Evolutionary conservation across 2,888 invertebrate genomes (phyloP), one percentile per base, ranked within the genome.

Genomic region (Acleris cristana): DNA sequence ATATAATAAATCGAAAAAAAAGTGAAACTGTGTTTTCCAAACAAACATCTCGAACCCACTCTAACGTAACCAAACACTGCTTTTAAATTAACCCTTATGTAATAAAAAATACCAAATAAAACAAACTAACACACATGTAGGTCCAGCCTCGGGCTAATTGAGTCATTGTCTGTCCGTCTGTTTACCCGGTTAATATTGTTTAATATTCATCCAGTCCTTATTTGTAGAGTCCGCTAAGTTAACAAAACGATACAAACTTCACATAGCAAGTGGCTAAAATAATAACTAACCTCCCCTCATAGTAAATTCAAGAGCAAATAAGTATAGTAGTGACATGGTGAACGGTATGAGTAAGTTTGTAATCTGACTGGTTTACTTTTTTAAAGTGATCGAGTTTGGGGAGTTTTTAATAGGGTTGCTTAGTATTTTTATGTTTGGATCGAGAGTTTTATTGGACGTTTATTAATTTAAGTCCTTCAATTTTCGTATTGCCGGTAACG

Each of bases 81-180:
- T 16, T 18, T 48, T 18, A 48, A 48, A 48, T 18, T n/a, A 2
- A 48, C 30, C 49, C 16, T 60, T 18, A 34, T 44, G 18, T 59
- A 51, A 68, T 64, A 64, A 68, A 64, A 40, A 60, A 55, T 48
- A 59, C 45, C 23, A 59, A 68, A 55, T 59, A 67, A 67, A 62
- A 40, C 67, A 18, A 66, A 82, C 81, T 74, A 76, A 58, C 68
- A 60, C 67, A 80, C 81, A 74, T 79, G 79, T 81, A 76, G 80
- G 82, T 80, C 81, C 80, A 76, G 83, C 91, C 87, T 73, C 75
- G 68, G 83, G 91, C 90, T 90, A 90, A 90, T 90, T 90, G 88
- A 72, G 71, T 69, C 73, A 73, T 74, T 82, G 83, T 82, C 74
- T 80, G 81, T 77, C 75, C 78, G 81, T 82, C 65, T 84, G 81